phyloP scores from a whole-genome alignment of 2,888 invertebrate genomes.

The Seira sanloemensis region DNA sequence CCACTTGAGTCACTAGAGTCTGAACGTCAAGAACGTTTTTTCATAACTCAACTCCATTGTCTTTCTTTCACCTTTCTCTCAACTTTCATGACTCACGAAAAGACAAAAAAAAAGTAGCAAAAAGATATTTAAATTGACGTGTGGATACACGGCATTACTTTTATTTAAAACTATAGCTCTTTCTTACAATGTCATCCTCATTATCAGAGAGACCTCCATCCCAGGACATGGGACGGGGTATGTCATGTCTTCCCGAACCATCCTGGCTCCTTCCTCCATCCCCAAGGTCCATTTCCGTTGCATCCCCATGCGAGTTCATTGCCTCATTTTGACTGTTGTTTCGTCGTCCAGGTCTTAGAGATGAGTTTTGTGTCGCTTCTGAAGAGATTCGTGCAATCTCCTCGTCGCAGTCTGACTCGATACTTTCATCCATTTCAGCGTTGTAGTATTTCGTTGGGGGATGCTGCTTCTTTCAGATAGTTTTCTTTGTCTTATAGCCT shows the following conservation, averaged over 20 bases:
- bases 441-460: neutral
- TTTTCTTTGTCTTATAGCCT: no score
- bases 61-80: neutral
- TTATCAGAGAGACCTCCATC: constrained; percentile 94
- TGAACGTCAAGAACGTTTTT: constrained; percentile 2
- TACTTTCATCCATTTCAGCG: constrained; percentile 72
- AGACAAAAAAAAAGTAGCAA: neutral
- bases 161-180: no score
- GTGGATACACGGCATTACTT: no score
- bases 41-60: constrained; percentile 6
- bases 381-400: constrained; percentile 73
- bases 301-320: constrained; percentile 49
- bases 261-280: constrained; percentile 75
- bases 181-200: constrained; percentile 76
- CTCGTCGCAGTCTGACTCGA: constrained; percentile 73
- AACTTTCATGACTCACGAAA: no score
- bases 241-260: constrained; percentile 75
- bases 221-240: constrained; percentile 94
- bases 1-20: neutral
- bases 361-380: constrained; percentile 57
- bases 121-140: no score
- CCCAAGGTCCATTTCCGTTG: constrained; percentile 42
- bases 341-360: constrained; percentile 36
- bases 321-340: constrained; percentile 42
- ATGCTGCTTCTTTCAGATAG: neutral